A percentile compares a stretch with the other conserved stretches of the same genome.
Evolutionary conservation across 2,888 invertebrate species (phyloP).

Genomic region (Zeuzera pyrina): DNA sequence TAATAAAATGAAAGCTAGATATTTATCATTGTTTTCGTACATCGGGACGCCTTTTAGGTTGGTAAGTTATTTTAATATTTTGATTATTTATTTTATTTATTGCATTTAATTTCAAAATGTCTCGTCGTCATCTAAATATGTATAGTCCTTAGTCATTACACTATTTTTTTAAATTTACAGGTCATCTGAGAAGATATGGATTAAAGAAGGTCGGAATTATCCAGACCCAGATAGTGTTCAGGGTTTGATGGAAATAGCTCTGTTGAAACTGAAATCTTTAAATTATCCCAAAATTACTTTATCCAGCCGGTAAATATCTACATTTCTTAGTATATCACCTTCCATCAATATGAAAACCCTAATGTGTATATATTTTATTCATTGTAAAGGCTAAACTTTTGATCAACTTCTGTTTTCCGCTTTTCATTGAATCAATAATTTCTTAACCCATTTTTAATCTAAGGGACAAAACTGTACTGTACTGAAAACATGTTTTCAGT

Average conservation of each 20-base stretch:
- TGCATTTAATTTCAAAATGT: background rate
- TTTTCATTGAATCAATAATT: background rate
- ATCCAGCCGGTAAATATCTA: slow-evolving; percentile 82
- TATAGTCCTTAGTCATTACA: too few relatives aligned
- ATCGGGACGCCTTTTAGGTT: slow-evolving; percentile 85
- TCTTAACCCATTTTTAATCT: too few relatives aligned
- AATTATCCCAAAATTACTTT: slow-evolving; percentile 72
- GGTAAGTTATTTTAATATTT: slow-evolving; percentile 10
- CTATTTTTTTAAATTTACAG: slow-evolving; percentile 63
- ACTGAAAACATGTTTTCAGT: too few relatives aligned
- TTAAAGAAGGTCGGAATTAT: slow-evolving; percentile 49
- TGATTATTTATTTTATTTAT: slow-evolving; percentile 1
- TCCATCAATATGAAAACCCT: background rate
- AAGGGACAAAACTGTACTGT: too few relatives aligned
- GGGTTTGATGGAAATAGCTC: slow-evolving; percentile 79
- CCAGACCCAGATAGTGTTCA: slow-evolving; percentile 79
- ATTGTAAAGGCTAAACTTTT: background rate
- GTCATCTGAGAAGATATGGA: slow-evolving; percentile 79
- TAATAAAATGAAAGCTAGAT: slow-evolving; percentile 78
- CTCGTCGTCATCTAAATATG: too few relatives aligned
- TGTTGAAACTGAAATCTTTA: slow-evolving; percentile 66
- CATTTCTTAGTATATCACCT: too few relatives aligned
- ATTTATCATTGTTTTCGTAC: slow-evolving; percentile 83
- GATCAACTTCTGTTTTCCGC: background rate
- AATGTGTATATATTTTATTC: background rate